Conservation (phyloP, 2,888 invertebrate genomes). For the Sturmia bella region DNA sequence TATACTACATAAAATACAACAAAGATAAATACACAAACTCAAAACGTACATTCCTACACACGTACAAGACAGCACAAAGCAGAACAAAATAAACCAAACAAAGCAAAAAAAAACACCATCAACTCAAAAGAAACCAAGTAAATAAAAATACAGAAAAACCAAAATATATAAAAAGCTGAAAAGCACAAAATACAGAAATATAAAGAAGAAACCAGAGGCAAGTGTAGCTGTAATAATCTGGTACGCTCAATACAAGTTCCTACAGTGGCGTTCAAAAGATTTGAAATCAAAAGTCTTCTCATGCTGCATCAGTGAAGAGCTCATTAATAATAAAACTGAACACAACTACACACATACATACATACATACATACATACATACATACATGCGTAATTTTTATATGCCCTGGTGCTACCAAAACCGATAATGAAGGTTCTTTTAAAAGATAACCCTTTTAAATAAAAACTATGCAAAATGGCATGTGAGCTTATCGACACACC, state of each 20-base stretch:
- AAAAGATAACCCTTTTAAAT: no score
- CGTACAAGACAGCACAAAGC: conserved; percentile 45
- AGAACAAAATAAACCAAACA: conserved; percentile 62
- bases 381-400: no score
- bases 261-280: conserved; percentile 27
- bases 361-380: no score
- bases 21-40: conserved; percentile 21
- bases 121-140: conserved; percentile 57
- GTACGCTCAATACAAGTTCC: conserved; percentile 24
- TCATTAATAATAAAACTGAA: no score
- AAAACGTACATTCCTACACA: neutral
- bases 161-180: conserved; percentile 31
- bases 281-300: neutral
- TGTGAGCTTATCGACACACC: no score
- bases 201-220: conserved; percentile 51
- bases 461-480: no score
- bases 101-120: conserved; percentile 31
- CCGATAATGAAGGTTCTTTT: no score
- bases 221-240: conserved; percentile 36
- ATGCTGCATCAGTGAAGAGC: neutral
- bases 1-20: conserved; percentile 44
- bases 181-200: conserved; percentile 28
- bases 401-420: no score
- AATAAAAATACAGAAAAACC: conserved; percentile 56
- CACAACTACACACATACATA: no score